Evolutionary conservation across 2,113 vertebrate genomes (phyloP).

Genomic region (Columba livia): DNA sequence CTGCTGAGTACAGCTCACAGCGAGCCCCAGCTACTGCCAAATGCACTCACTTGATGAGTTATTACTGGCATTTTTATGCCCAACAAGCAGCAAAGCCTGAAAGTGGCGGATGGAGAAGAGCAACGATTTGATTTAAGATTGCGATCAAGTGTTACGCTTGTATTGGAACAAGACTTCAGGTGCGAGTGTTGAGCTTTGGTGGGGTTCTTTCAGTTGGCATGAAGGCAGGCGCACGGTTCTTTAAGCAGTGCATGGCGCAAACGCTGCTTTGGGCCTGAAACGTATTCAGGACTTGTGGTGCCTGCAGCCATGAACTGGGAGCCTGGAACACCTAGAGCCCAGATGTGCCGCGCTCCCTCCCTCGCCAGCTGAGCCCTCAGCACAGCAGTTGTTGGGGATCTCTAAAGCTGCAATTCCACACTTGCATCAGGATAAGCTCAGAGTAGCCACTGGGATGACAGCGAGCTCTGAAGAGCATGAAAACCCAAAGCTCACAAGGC

Average conservation of each 20-base stretch:
- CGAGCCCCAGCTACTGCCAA: neutral
- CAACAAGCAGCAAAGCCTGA: neutral
- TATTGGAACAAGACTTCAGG: neutral
- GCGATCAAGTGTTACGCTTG: neutral
- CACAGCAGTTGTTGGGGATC: fast-evolving
- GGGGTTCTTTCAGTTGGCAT: neutral
- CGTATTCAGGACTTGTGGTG: neutral
- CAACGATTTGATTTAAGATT: neutral
- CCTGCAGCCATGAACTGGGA: neutral
- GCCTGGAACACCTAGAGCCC: neutral
- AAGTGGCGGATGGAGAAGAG: neutral
- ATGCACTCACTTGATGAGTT: neutral
- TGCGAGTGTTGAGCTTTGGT: neutral
- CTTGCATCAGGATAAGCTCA: fast-evolving
- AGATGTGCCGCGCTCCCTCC: neutral
- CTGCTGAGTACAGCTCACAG: neutral
- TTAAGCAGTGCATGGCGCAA: neutral
- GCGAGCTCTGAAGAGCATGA: neutral
- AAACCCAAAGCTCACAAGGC: neutral
- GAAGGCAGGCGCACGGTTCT: neutral
- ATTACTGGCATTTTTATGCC: neutral
- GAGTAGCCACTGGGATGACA: neutral
- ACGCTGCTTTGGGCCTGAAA: neutral
- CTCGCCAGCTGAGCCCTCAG: neutral
- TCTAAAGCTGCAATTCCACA: neutral